Conservation (phyloP, 1,140 invertebrate genomes). For the Zaprionus gabonicus region DNA sequence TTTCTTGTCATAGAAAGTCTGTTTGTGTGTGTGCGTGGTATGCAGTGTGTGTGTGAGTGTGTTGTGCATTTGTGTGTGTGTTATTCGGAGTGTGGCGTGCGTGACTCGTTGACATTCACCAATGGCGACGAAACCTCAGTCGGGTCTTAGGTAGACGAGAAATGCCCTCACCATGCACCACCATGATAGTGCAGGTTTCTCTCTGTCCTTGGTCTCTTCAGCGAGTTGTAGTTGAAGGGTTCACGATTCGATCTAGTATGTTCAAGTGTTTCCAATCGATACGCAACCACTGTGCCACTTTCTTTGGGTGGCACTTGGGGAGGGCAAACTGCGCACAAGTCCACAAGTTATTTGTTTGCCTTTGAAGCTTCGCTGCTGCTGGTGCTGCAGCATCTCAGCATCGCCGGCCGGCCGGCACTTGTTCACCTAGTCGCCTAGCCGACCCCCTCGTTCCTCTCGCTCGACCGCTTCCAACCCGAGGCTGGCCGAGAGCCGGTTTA, state of each 20-base stretch:
- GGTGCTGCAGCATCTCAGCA: slow-evolving; percentile 11
- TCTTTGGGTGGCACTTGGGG: slow-evolving; percentile 44
- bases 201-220: background rate
- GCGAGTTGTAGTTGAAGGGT: slow-evolving; percentile 34
- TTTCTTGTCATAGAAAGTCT: slow-evolving; percentile 51
- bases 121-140: slow-evolving; percentile 50
- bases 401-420: slow-evolving; percentile 45
- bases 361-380: slow-evolving; percentile 10
- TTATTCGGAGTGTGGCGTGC: slow-evolving; percentile 43
- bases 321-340: slow-evolving; percentile 30
- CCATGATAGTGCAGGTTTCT: slow-evolving; percentile 63
- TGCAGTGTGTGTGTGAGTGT: slow-evolving; percentile 15
- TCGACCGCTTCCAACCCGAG: background rate
- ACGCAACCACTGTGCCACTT: slow-evolving; percentile 57
- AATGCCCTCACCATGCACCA: slow-evolving; percentile 49
- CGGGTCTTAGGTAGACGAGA: slow-evolving; percentile 40
- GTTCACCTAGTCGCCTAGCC: slow-evolving; percentile 41
- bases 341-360: slow-evolving; percentile 34
- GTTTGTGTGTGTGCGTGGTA: slow-evolving; percentile 11
- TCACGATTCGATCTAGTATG: slow-evolving; percentile 48
- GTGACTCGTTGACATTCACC: slow-evolving; percentile 54
- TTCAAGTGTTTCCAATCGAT: slow-evolving; percentile 49
- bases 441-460: background rate
- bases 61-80: slow-evolving; percentile 10
- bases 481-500: slow-evolving; percentile 65